A percentile compares a stretch with the other conserved stretches of the same genome.
Evolutionary conservation across 35 echinoderm and acorn worm genomes (phyloP).

Genomic region (Anneissia japonica): DNA sequence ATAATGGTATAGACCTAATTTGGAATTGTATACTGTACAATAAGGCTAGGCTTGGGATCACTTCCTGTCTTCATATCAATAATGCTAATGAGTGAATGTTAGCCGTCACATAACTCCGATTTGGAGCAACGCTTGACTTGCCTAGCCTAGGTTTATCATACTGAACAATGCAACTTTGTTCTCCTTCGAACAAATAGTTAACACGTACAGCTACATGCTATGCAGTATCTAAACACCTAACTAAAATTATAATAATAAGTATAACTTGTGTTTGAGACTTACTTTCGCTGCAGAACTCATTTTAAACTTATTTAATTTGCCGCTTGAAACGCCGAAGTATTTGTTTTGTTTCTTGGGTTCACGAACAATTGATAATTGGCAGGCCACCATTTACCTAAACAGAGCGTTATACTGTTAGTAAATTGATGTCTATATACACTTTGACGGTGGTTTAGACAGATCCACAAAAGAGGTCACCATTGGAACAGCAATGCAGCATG

Average conservation of each 20-base stretch:
- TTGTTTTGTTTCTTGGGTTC: too few species aligned
- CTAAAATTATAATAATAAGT: background rate
- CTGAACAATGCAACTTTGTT: too few species aligned
- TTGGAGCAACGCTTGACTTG: background rate
- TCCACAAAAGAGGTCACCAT: too few species aligned
- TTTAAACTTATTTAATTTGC: too few species aligned
- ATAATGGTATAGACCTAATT: too few species aligned
- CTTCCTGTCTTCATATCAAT: background rate
- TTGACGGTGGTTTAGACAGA: background rate
- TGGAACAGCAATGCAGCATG: background rate
- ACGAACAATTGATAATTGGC: background rate
- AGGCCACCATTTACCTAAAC: background rate
- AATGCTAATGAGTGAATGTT: background rate
- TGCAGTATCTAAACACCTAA: too few species aligned
- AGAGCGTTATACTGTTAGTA: too few species aligned
- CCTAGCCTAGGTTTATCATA: background rate
- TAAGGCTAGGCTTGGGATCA: background rate
- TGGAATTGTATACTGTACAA: too few species aligned
- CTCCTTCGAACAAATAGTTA: too few species aligned
- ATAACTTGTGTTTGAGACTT: background rate
- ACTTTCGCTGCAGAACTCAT: background rate
- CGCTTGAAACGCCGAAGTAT: too few species aligned
- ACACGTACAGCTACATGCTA: too few species aligned
- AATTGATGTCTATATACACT: background rate
- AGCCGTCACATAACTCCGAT: background rate